A percentile compares a stretch with the other conserved stretches of the same genome.
Conservation (phyloP, 2,888 invertebrate species). For the Tipula unca region DNA sequence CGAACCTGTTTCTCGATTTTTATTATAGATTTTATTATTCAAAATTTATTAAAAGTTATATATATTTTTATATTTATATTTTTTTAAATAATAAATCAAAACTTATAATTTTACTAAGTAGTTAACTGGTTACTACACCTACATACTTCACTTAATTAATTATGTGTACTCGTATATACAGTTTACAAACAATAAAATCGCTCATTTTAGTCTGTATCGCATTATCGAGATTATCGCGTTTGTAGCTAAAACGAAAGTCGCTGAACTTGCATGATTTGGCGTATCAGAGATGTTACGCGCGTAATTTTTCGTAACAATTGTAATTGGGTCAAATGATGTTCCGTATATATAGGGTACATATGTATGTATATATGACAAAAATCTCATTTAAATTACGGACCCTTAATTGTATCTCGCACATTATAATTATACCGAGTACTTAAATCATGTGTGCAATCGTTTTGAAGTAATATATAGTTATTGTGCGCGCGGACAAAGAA, state of each 20-base stretch:
- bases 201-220: no score
- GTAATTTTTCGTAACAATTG: no score
- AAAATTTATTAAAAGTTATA: not conserved
- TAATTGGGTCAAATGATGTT: no score
- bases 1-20: not conserved
- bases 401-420: not conserved
- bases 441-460: not conserved
- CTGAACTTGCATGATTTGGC: no score
- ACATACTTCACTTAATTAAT: not conserved
- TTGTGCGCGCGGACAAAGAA: not conserved
- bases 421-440: not conserved
- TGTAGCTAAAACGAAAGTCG: no score
- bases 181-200: not conserved
- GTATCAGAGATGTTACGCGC: no score
- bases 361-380: not conserved
- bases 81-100: not conserved
- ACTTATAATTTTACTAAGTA: not conserved
- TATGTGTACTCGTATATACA: no score
- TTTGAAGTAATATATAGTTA: not conserved
- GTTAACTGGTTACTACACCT: not conserved
- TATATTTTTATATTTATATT: not conserved
- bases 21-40: not conserved
- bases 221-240: no score
- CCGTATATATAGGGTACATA: no score
- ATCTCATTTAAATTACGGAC: not conserved